phyloP scores from a whole-genome alignment of 2,888 invertebrate genomes.

The Rotaria socialis region DNA sequence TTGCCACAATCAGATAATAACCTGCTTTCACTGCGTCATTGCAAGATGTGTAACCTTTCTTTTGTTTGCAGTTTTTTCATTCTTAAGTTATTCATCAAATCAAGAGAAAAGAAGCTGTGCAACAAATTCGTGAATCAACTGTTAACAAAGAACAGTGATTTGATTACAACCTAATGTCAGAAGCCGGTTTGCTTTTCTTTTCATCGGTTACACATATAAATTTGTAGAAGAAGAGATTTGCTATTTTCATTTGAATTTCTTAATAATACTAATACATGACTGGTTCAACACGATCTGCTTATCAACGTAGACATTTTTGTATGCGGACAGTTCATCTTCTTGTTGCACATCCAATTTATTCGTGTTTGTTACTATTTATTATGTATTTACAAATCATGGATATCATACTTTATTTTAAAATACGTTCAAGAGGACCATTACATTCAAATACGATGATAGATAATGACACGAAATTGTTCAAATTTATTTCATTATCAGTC shows the following conservation, averaged over 20 bases:
- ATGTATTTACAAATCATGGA: not conserved
- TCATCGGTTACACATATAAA: too few relatives aligned
- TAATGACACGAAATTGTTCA: not conserved
- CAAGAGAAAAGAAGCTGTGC: not conserved
- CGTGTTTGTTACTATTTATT: not conserved
- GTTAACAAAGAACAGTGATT: not conserved
- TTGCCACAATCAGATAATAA: not conserved
- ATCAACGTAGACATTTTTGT: conserved; percentile 1
- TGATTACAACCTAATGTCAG: not conserved
- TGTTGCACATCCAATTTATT: not conserved
- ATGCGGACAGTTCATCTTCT: not conserved
- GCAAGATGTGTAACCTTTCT: not conserved
- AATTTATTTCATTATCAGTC: not conserved
- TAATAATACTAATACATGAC: not conserved
- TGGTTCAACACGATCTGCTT: not conserved
- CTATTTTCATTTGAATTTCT: not conserved
- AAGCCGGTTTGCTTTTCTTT: too few relatives aligned
- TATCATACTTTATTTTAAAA: conserved; percentile 4
- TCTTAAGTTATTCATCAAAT: not conserved
- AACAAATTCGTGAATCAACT: not conserved
- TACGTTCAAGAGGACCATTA: not conserved
- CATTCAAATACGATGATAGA: not conserved
- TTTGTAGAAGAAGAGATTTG: too few relatives aligned
- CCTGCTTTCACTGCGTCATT: not conserved
- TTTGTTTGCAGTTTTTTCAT: not conserved